Conservation (phyloP, 2,113 vertebrate genomes). For the Platycercus adscitus region DNA sequence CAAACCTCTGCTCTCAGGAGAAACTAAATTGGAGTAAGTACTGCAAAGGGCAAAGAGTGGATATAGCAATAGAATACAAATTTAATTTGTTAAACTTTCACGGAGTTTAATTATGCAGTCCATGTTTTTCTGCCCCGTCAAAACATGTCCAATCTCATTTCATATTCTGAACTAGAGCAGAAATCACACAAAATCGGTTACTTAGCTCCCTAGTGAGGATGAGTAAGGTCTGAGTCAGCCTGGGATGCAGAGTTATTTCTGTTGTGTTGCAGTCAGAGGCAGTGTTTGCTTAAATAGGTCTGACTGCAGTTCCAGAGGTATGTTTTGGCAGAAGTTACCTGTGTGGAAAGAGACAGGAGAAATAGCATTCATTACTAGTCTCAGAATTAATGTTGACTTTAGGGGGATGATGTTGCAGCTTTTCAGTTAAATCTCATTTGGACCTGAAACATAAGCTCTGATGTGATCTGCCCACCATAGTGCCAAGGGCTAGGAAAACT, state of each 20-base stretch:
- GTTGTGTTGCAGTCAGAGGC: neutral
- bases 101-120: neutral
- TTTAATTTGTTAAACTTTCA: neutral
- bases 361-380: neutral
- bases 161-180: neutral
- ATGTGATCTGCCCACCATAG: neutral
- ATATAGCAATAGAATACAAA: neutral
- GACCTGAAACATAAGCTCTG: neutral
- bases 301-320: neutral
- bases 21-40: neutral
- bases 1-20: neutral
- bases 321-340: neutral
- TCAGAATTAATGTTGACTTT: neutral
- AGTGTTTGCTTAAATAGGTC: neutral
- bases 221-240: neutral
- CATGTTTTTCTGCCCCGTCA: neutral
- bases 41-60: neutral
- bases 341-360: neutral
- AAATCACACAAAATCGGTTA: neutral
- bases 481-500: neutral
- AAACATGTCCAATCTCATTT: neutral
- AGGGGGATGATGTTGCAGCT: neutral
- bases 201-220: neutral
- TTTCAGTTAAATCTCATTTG: constrained; percentile 1
- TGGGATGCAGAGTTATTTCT: neutral